Evolutionary conservation across 2,797 vertebrate genomes (phyloP).

Genomic region (Sebastes reedi): DNA sequence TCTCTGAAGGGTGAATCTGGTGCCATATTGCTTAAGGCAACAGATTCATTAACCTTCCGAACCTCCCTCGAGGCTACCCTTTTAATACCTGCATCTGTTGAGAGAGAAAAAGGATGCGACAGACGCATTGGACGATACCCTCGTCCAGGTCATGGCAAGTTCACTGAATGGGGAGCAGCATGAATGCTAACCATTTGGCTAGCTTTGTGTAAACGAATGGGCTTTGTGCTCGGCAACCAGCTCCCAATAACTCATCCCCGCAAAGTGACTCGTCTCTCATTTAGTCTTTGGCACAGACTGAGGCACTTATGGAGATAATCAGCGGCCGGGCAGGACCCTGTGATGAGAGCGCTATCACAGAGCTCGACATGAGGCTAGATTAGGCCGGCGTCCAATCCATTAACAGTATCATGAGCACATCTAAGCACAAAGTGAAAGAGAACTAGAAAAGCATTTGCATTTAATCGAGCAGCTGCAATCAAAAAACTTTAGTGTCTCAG

Average conservation of each 20-base stretch:
- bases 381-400: constrained; percentile 52
- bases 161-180: constrained; percentile 39
- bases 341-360: constrained; percentile 44
- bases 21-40: constrained; percentile 76
- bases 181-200: constrained; percentile 39
- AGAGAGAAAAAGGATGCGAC: constrained; percentile 44
- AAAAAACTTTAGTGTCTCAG: background rate
- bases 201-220: constrained; percentile 18
- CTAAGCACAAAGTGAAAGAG: constrained; percentile 37
- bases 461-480: constrained; percentile 18
- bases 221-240: constrained; percentile 29
- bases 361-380: constrained; percentile 49
- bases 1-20: constrained; percentile 56
- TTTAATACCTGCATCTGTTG: constrained; percentile 78
- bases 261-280: constrained; percentile 58
- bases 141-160: constrained; percentile 56
- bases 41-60: constrained; percentile 75
- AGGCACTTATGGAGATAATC: constrained; percentile 62
- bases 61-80: constrained; percentile 55
- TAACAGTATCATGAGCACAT: constrained; percentile 53
- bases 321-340: constrained; percentile 45
- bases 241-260: constrained; percentile 46
- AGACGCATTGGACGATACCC: constrained; percentile 41
- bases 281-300: constrained; percentile 52
- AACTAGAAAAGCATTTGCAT: constrained; percentile 45